Base-by-base conservation (phyloP, 2,888 invertebrate species). In the Dasysyrphus albostriatus region DNA sequence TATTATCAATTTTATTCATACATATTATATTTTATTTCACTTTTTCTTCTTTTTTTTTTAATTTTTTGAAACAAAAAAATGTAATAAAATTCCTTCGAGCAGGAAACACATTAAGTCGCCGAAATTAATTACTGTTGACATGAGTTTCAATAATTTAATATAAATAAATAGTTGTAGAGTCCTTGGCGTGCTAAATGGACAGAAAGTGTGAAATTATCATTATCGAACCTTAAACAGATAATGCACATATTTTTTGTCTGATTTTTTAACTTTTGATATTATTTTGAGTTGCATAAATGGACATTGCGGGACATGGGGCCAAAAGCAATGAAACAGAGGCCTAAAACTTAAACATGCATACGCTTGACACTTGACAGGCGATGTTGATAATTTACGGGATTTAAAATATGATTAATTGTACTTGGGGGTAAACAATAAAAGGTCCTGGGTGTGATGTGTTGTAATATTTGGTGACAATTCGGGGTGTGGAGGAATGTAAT, bases 91-190 rank as follows among this genome's bases (percentile, higher is more conserved):
- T 73, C 65, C 70, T 51, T 58, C 44, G 19, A 61, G n/a, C 79
- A 76, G 88, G 79, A 88, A 83, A 83, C 83, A 72, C 79, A 88
- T 88, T 88, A 88, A 88, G 83, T 76, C 83, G 73, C 47, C 39
- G 61, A 83, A 88, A 88, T 88, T 88, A 88, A 88, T 88, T 88
- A 83, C 83, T 88, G 88, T 88, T 88, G 83, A 88, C 88, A 88
- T 83, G 83, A 79, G 83, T 70, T 83, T 88, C 79, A 83, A 88
- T 83, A 88, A 88, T 88, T 88, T 83, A 83, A 88, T 88, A 83
- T 80, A 76, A 88, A 88, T 88, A 83, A 83, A 83, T 83, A 83
- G 78, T 83, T 74, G 77, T 61, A 63, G 77, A 74, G 74, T 74
- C 65, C 47, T 44, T 5, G 3, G 63, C 73, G 77, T 74, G 78